Base-by-base conservation (phyloP, 2,113 vertebrate species). In the Strigops habroptila region DNA sequence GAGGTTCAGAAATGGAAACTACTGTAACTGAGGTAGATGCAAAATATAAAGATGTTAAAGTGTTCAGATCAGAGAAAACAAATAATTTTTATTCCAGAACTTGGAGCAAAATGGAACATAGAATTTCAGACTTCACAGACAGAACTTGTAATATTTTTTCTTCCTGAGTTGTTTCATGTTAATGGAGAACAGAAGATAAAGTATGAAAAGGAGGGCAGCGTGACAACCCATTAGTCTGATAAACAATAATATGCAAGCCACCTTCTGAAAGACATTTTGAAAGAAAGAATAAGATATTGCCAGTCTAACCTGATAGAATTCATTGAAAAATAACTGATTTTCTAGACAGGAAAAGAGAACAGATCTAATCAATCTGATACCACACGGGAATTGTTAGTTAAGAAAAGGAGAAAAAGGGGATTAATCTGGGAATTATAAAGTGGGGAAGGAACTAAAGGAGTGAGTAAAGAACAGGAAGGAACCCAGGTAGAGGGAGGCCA, bases 331-430 rank as follows among this genome's bases (percentile, higher is more conserved):
- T 86, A 95, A 90, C 79, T 93, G 53, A 95, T 96, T 95, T 90
- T 90, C 37, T 70, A 75, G 71, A 90, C 46, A 77, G 43, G 23
- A 82, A 88, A 94, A 93, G 52, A 91, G 75, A 95, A 55, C 35
- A 83, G 68, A 86, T 93, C 63, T 77, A 93, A 91, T 93, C 88
- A 81, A 82, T 90, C 76, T 93, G 82, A 86, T 95, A 95, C 94
- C 90, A 95, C 76, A 93, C 91, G 95, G 88, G 88, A 97, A 95
- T 95, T 94, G 37, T 90, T 93, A 90, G 79, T 94, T 94, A 96
- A 90, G 76, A 94, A 88, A 14, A 68, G 17, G 17, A 90, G 52
- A 22, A 67, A 84, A 90, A 94, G 70, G 1, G 63, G 51, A 90
- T 95, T 93, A 88, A 90, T 86, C 59, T 90, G 82, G 82, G 86